phyloP scores from a whole-genome alignment of 2,888 invertebrate species.

The Eupithecia insigniata region DNA sequence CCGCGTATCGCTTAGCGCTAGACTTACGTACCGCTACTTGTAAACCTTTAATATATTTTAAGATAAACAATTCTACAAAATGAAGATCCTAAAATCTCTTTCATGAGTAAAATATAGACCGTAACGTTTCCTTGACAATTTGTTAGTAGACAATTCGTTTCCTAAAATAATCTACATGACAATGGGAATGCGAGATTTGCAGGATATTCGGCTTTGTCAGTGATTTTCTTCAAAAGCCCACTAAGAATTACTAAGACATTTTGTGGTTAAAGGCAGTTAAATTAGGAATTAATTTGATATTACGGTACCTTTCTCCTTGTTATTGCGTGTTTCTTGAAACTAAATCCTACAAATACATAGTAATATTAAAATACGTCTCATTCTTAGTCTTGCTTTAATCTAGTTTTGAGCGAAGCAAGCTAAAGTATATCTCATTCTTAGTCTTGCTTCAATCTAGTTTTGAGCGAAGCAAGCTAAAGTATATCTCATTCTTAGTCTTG shows the following conservation, averaged over 20 bases:
- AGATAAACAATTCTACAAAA: neutral
- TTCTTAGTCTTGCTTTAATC: too few relatives aligned
- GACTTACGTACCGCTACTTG: too few relatives aligned
- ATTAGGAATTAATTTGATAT: conserved; percentile 9
- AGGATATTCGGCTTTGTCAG: conserved; percentile 38
- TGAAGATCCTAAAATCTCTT: neutral
- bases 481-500: too few relatives aligned
- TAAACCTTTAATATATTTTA: too few relatives aligned
- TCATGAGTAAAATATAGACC: conserved; percentile 5
- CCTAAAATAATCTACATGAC: conserved; percentile 40
- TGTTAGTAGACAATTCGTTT: conserved; percentile 28
- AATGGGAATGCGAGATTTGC: conserved; percentile 31
- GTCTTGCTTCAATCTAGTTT: too few relatives aligned
- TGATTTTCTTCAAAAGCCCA: conserved; percentile 28
- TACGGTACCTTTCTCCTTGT: neutral
- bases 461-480: too few relatives aligned
- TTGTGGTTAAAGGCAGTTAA: conserved; percentile 29
- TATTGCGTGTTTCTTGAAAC: neutral
- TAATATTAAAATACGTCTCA: too few relatives aligned
- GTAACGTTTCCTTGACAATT: neutral
- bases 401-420: too few relatives aligned
- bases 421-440: too few relatives aligned
- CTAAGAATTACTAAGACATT: conserved; percentile 33
- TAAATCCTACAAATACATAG: neutral
- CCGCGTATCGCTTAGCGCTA: too few relatives aligned